A percentile compares a stretch with the other conserved stretches of the same genome.
Evolutionary conservation across 30 jellyfish, hydroid and myxozoan genomes (phyloP).

Genomic region (Haliclystus octoradiatus): DNA sequence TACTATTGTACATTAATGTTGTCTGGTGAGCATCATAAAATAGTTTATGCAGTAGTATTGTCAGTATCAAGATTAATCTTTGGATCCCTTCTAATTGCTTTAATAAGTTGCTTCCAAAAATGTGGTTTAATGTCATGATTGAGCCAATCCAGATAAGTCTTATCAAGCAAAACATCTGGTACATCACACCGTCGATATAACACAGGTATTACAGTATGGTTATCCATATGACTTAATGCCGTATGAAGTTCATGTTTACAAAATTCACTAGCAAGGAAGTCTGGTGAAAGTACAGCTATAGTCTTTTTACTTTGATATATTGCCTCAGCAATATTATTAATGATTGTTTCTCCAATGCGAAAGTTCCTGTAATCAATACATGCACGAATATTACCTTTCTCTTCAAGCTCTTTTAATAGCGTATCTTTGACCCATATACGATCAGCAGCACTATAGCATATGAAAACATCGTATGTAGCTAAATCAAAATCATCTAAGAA

Average conservation of each 20-base stretch:
- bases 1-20: too few species aligned
- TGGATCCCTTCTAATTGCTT: slow-evolving; percentile 9
- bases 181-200: slow-evolving; percentile 56
- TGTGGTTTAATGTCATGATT: slow-evolving; percentile 49
- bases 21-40: too few species aligned
- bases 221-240: slow-evolving; percentile 38
- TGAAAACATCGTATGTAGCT: slow-evolving; percentile 43
- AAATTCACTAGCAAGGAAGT: slow-evolving; percentile 44
- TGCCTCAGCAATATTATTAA: slow-evolving; percentile 63
- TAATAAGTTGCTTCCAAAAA: slow-evolving; percentile 63
- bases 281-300: slow-evolving; percentile 87
- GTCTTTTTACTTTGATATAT: slow-evolving; percentile 59
- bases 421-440: slow-evolving; percentile 62
- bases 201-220: slow-evolving; percentile 65
- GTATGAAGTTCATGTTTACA: slow-evolving; percentile 64
- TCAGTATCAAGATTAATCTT: neutral
- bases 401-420: slow-evolving; percentile 30
- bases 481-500: neutral
- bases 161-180: slow-evolving; percentile 31
- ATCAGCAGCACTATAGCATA: slow-evolving; percentile 71
- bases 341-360: slow-evolving; percentile 45
- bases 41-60: too few species aligned
- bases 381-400: slow-evolving; percentile 25
- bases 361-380: slow-evolving; percentile 63
- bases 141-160: slow-evolving; percentile 83